These are phyloP conservation scores for Campaea margaritaria DNA, from an alignment of 2,888 invertebrate species.

Conservation along the genomic window DNA sequence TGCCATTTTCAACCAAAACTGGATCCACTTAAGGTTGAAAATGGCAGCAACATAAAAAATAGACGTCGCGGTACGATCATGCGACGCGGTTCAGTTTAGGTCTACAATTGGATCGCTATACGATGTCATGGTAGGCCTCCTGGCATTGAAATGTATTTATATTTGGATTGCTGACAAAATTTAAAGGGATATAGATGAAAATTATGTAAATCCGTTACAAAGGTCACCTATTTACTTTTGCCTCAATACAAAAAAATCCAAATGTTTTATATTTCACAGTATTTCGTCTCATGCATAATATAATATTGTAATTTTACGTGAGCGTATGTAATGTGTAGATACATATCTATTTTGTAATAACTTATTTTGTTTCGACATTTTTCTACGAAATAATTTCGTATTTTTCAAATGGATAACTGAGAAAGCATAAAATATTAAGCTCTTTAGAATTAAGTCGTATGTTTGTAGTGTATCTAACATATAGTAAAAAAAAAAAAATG, in stretches of 20 bases:
- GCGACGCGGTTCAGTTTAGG: no score
- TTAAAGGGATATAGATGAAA: no score
- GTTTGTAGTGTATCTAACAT: slow-evolving; percentile 23
- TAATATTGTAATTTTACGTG: slow-evolving; percentile 11
- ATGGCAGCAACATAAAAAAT: no score
- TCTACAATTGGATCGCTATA: not conserved
- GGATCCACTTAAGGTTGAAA: no score
- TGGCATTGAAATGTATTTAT: no score
- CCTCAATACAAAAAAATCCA: no score
- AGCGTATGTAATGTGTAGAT: slow-evolving; percentile 13
- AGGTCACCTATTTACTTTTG: no score
- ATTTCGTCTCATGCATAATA: slow-evolving; percentile 40
- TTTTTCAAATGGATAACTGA: slow-evolving; percentile 1
- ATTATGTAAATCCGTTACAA: no score
- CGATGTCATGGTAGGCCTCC: no score
- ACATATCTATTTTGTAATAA: slow-evolving; percentile 33
- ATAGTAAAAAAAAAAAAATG: slow-evolving; percentile 26
- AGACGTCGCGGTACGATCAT: no score
- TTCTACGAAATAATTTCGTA: slow-evolving; percentile 7
- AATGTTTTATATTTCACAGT: slow-evolving; percentile 32
- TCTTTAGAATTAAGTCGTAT: slow-evolving; percentile 21
- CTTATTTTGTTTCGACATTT: slow-evolving; percentile 13
- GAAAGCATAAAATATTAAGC: slow-evolving; percentile 14
- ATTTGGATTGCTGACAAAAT: no score
- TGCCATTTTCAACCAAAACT: no score